phyloP scores from a whole-genome alignment of 2,888 invertebrate species.

The Apoderus coryli region DNA sequence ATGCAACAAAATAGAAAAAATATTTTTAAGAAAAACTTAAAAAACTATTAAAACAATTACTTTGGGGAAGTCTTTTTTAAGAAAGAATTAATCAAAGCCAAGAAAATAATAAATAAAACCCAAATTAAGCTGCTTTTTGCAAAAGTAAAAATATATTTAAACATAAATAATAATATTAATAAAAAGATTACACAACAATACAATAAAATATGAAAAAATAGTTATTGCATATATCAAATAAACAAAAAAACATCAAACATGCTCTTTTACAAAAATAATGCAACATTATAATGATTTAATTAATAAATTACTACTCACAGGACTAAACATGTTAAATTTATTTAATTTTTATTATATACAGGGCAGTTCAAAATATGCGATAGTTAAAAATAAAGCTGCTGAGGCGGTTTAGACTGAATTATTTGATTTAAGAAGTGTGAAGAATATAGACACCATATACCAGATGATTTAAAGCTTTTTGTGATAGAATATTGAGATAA shows the following conservation, averaged over 20 bases:
- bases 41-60: too few relatives aligned
- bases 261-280: slow-evolving; percentile 28
- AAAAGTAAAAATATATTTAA: slow-evolving; percentile 37
- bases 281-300: slow-evolving; percentile 31
- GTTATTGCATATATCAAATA: slow-evolving; percentile 37
- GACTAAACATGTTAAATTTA: slow-evolving; percentile 17
- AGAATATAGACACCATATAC: too few relatives aligned
- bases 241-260: slow-evolving; percentile 36
- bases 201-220: slow-evolving; percentile 35
- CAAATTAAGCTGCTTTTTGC: slow-evolving; percentile 31
- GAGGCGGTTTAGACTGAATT: too few relatives aligned
- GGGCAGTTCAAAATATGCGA: neutral
- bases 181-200: slow-evolving; percentile 33
- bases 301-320: slow-evolving; percentile 25
- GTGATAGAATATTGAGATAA: too few relatives aligned
- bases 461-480: too few relatives aligned
- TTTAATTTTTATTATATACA: neutral
- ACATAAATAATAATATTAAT: slow-evolving; percentile 32
- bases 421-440: too few relatives aligned
- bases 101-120: slow-evolving; percentile 29
- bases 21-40: too few relatives aligned
- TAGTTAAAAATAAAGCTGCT: too few relatives aligned
- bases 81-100: neutral
- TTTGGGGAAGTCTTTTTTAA: slow-evolving; percentile 1
- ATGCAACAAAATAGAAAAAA: slow-evolving; percentile 6